Percentiles rank a stretch among this genome's conserved stretches.
phyloP scores from a whole-genome alignment of 2,888 invertebrate genomes.

The Timandra comae region DNA sequence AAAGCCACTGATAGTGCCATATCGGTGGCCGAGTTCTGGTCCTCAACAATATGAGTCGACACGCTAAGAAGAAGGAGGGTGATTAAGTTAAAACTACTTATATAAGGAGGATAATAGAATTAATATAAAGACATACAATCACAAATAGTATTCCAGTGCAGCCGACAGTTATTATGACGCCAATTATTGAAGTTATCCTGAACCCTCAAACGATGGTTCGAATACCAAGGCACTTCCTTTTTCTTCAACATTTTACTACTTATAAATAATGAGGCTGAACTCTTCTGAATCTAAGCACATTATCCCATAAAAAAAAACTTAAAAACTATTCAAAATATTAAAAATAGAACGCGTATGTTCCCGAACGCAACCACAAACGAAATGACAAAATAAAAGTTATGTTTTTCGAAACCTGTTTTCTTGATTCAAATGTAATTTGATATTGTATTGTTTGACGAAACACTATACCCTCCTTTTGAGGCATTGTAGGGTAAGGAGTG shows the following conservation, averaged over 20 bases:
- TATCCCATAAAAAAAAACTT: constrained; percentile 19
- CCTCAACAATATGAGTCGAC: no score
- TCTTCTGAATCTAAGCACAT: constrained; percentile 25
- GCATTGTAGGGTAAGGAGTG: constrained; percentile 28
- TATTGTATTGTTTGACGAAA: constrained; percentile 29
- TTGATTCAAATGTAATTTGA: constrained; percentile 13
- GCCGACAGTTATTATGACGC: constrained; percentile 51
- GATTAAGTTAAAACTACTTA: no score
- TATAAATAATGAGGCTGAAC: constrained; percentile 22
- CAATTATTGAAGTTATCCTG: constrained; percentile 57
- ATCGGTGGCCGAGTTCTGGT: no score
- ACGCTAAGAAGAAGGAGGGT: no score
- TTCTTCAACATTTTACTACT: constrained; percentile 60
- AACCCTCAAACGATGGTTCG: constrained; percentile 54
- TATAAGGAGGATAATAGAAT: not conserved
- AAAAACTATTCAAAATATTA: no score
- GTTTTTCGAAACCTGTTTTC: constrained; percentile 45
- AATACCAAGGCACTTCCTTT: constrained; percentile 64
- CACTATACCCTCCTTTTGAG: constrained; percentile 36
- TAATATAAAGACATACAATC: constrained; percentile 51
- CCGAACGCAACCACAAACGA: constrained; percentile 29
- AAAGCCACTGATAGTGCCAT: no score
- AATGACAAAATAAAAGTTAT: constrained; percentile 42
- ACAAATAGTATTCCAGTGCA: constrained; percentile 61
- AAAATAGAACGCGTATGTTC: constrained; percentile 21